Evolutionary conservation across 1,140 invertebrate species (phyloP).

Genomic region (Lordiphosa mommai): DNA sequence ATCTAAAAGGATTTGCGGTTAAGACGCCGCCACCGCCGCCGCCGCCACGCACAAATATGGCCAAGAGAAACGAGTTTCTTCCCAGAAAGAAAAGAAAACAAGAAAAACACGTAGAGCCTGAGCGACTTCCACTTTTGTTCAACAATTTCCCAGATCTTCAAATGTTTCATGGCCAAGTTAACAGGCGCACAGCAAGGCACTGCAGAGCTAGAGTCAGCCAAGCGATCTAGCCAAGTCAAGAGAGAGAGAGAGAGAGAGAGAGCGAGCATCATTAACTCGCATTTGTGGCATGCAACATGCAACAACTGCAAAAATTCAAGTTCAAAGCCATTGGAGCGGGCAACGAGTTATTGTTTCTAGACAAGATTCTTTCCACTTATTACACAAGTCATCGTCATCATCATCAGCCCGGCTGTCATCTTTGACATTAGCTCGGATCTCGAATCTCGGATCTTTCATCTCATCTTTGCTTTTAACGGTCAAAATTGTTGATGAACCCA

Average conservation of each 20-base stretch:
- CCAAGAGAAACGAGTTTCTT: constrained; percentile 54
- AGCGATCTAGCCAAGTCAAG: constrained; percentile 42
- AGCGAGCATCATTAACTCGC: constrained; percentile 61
- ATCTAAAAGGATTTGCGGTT: constrained; percentile 76
- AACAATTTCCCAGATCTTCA: constrained; percentile 59
- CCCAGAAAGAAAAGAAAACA: constrained; percentile 56
- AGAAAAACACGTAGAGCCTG: constrained; percentile 62
- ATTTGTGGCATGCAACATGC: constrained; percentile 61
- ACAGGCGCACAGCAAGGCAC: constrained; percentile 55
- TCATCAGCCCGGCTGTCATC: constrained; percentile 56
- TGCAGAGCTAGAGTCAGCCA: constrained; percentile 22
- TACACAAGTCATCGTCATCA: constrained; percentile 64
- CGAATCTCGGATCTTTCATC: constrained; percentile 3
- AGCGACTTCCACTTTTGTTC: constrained; percentile 47
- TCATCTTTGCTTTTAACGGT: constrained; percentile 43
- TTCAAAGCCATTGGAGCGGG: constrained; percentile 44
- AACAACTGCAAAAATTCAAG: constrained; percentile 55
- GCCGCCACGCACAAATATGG: constrained; percentile 67
- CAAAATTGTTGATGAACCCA: constrained; percentile 30
- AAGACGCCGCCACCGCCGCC: constrained; percentile 44
- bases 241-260: constrained; percentile 9
- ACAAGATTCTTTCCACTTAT: constrained; percentile 77
- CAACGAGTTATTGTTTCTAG: constrained; percentile 74
- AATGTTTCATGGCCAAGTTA: constrained; percentile 78
- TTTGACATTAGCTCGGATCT: constrained; percentile 65